Evolutionary conservation across 1,140 invertebrate species (phyloP), one percentile per base, ranked within the genome.

Genomic region (Tetragonula clypearis): DNA sequence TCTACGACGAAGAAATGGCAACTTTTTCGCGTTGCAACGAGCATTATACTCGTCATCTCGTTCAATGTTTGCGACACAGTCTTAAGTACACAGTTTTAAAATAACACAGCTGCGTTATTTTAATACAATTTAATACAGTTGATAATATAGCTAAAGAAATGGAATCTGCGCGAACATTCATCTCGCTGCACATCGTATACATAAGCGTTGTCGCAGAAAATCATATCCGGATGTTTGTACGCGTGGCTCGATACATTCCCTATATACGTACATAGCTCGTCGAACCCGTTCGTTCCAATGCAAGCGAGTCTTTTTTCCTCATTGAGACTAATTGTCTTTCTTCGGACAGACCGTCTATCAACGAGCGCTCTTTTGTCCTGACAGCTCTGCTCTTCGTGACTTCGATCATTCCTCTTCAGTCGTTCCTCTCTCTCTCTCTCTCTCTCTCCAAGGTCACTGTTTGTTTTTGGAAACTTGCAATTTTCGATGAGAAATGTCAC

Each of bases 251-350:
- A 74, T 69, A 23, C 55, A 21, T 79, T 86, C 19, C 58, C 21
- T 30, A 26, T 68, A 75, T 68, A 75, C 53, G 30, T 35, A 58
- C 56, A 19, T 3, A 58, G 56, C 66, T n/a, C 1, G 79, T 76
- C 53, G 41, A 62, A 86, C 84, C 56, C 73, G 84, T 86, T 76
- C 30, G 62, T 21, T 21, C 82, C 84, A 82, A 86, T 86, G 84
- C 69, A 56, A 86, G 62, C 84, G 55, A 62, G 69, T 82, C 72
- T 75, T 56, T 56, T 71, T 81, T 81, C 19, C 41, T 6, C 30
- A 56, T 30, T 82, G 35, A 72, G 53, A 75, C 72, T 82, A 86
- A 86, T 86, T 86, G 79, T 81, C 65, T 71, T 49, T 30, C 58
- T 30, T 15, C 55, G 17, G 60, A 82, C 35, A 53, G 76, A 78